These are phyloP conservation scores for Morphnarchus princeps DNA, from an alignment of 2,113 vertebrate genomes.

Conservation along the genomic window DNA sequence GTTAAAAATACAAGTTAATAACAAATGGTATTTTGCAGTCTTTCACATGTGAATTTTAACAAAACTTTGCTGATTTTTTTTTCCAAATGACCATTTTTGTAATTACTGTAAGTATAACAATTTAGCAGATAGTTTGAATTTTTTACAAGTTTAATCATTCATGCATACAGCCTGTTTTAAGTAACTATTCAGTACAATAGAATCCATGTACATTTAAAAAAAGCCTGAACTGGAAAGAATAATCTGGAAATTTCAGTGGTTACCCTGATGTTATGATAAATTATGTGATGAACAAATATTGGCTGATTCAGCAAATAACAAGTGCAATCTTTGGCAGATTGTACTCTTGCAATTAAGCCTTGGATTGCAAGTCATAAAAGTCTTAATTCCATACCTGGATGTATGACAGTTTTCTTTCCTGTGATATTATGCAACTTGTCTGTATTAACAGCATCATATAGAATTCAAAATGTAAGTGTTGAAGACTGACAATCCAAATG, in stretches of 20 bases:
- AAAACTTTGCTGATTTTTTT: background rate
- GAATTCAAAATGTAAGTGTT: background rate
- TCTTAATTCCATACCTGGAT: background rate
- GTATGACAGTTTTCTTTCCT: background rate
- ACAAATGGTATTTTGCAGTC: background rate
- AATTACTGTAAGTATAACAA: background rate
- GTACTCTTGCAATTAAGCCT: background rate
- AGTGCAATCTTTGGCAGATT: background rate
- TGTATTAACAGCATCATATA: background rate
- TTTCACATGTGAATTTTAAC: background rate
- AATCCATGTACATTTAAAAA: background rate
- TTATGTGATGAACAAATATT: background rate
- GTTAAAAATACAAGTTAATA: background rate
- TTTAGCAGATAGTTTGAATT: background rate
- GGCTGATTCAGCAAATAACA: background rate
- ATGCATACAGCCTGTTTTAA: background rate
- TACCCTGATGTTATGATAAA: background rate
- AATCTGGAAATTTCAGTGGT: background rate
- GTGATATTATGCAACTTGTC: background rate
- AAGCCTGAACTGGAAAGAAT: background rate
- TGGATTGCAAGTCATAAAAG: background rate
- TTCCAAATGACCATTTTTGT: background rate
- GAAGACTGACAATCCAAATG: background rate
- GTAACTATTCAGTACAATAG: background rate
- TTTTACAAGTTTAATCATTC: background rate